Base-by-base conservation (phyloP, 2,113 vertebrate genomes). In the Caretta caretta region DNA sequence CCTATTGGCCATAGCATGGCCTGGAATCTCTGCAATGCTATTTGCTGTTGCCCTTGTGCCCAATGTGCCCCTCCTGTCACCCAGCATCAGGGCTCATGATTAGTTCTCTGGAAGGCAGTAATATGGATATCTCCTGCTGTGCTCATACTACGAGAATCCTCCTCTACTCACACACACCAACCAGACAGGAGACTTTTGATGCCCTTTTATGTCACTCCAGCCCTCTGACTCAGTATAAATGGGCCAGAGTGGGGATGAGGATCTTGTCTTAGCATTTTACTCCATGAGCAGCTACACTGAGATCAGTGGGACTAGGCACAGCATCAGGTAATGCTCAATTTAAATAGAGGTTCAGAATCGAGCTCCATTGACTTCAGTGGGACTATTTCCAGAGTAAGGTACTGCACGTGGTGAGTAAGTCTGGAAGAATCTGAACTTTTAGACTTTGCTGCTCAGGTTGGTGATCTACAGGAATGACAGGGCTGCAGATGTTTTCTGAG, bases 201-300 rank as follows among this genome's bases (percentile, higher is more conserved):
- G 5, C 1, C 31, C 19, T 4, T 88, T 83, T 49, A 20, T 10
- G 56, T 65, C 12, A 62, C 1, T 0, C 0, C 42, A 5, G 2
- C 8, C 90, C 46, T n/a, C 85, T 24, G 0, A 1, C 29, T 57
- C 42, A 12, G 1, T 49, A 2, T 27, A 75, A 83, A 91, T 35
- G 85, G 46, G 38, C 17, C 59, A 84, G 31, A 69, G 19, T 6
- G 72, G 22, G 49, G 22, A 35, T 57, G 72, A 16, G 11, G 4
- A 59, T 7, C 7, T 90, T 86, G 4, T 6, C 10, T 69, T 76
- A 72, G 12, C 38, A 48, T 4, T n/a, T 80, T 80, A 80, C 19
- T 29, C 78, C 48, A 31, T 50, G 2, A 38, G 24, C 49, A 1
- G 1, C 49, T 62, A 5, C 53, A 31, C 7, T 7, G 82, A 35